Base-by-base conservation (phyloP, 2,797 vertebrate genomes). In the Eulemur albifrons region DNA sequence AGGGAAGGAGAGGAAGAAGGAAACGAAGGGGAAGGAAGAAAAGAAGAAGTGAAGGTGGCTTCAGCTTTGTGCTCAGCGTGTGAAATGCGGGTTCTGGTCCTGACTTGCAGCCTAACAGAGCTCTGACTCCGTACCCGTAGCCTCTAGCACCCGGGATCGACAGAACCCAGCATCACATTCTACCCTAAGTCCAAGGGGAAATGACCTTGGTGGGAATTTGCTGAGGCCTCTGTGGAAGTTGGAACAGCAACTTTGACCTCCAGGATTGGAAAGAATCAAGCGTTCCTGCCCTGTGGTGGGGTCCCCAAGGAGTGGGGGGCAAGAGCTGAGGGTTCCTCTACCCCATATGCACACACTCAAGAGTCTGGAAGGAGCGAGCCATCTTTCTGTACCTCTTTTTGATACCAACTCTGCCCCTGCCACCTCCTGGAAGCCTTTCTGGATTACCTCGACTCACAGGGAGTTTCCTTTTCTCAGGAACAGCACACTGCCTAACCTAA, bases 141-240 rank as follows among this genome's bases (percentile, higher is more conserved):
- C 93, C 82, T 90, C 32, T 48, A 96, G 70, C 88, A n/a, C 63
- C 70, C 72, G 21, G 65, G 87, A 77, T 30, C 54, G 97, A 94
- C 80, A 67, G 32, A 94, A 96, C 90, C 89, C 96, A 97, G 82
- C 90, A 93, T 97, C 97, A 97, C 96, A 97, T 97, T 97, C 93
- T 89, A 82, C 45, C 7, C 54, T 94, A 86, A 94, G 95, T 96
- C 91, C 90, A 91, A 93, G 86, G 81, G 90, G 91, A 98, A 97
- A 97, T 97, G 94, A 98, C 97, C 96, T 97, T 83, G 50, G 7
- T 90, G 84, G 72, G 85, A 98, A 97, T 98, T 96, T 95, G 95
- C 97, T 67, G 50, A 97, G 48, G 40, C 10, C 32, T 59, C 86
- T 15, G 2, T 70, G 43, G 57, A 52, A 91, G 57, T 27, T 32